phyloP scores from a whole-genome alignment of 1,140 invertebrate genomes.

The Sminthurinus signatus region DNA sequence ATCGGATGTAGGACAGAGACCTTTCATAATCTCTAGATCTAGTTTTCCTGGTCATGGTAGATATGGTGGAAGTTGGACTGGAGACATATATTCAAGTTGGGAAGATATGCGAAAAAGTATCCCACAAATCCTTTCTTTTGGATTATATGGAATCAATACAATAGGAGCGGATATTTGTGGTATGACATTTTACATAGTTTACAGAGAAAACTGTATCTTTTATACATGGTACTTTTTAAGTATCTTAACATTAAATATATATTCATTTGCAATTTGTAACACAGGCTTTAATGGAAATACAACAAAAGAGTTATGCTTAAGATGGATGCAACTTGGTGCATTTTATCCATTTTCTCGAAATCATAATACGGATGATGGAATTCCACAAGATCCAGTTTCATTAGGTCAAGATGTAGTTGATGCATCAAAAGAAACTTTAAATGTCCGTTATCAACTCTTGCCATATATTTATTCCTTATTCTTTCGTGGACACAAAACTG shows the following conservation, averaged over 20 bases:
- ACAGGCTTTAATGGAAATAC: slow-evolving; percentile 76
- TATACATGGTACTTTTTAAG: too few relatives aligned
- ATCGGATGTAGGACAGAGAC: slow-evolving; percentile 60
- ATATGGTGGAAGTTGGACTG: slow-evolving; percentile 87
- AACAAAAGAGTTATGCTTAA: slow-evolving; percentile 62
- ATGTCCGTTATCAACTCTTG: slow-evolving; percentile 63
- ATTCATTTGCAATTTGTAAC: too few relatives aligned
- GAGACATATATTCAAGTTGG: slow-evolving; percentile 69
- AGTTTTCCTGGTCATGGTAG: slow-evolving; percentile 71
- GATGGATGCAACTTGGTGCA: slow-evolving; percentile 77
- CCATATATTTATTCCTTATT: slow-evolving; percentile 79
- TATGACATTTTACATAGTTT: too few relatives aligned
- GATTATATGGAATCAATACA: slow-evolving; percentile 63
- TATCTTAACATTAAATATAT: too few relatives aligned
- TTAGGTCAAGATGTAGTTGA: slow-evolving; percentile 59
- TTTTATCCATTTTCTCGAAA: slow-evolving; percentile 83
- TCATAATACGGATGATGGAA: slow-evolving; percentile 67
- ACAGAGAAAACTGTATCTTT: too few relatives aligned
- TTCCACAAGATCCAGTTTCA: slow-evolving; percentile 69
- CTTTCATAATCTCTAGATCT: slow-evolving; percentile 76
- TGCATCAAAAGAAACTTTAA: slow-evolving; percentile 58
- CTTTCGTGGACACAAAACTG: slow-evolving; percentile 61
- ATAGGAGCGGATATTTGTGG: slow-evolving; percentile 86
- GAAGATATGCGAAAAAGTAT: slow-evolving; percentile 57
- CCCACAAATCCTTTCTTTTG: slow-evolving; percentile 67